Conservation (phyloP, 2,113 vertebrate genomes). For the Gadus macrocephalus region DNA sequence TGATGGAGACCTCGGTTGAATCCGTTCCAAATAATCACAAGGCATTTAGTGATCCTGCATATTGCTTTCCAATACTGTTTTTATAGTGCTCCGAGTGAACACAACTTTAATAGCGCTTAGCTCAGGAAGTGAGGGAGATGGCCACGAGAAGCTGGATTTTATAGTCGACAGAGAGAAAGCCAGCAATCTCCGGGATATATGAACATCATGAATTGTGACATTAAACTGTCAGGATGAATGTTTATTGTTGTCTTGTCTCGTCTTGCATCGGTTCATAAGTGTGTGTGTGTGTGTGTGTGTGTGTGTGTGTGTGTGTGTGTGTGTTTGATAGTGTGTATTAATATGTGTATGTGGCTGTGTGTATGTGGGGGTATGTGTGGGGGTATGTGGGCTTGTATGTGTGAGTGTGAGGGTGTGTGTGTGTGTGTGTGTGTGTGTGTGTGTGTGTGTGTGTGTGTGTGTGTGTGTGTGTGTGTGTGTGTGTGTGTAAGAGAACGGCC, state of each 20-base stretch:
- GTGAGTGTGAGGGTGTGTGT: constrained; percentile 6
- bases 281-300: constrained; percentile 8
- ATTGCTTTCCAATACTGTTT: background rate
- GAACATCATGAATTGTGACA: constrained; percentile 60
- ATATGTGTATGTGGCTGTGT: background rate
- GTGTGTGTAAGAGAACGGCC: background rate
- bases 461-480: background rate
- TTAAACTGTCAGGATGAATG: constrained; percentile 54
- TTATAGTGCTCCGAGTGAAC: constrained; percentile 22
- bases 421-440: background rate
- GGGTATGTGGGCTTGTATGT: background rate
- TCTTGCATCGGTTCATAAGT: constrained; percentile 14
- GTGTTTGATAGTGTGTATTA: constrained; percentile 3
- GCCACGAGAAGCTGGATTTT: constrained; percentile 39
- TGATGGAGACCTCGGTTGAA: too few relatives aligned
- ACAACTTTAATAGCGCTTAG: constrained; percentile 27
- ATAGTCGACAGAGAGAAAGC: constrained; percentile 38
- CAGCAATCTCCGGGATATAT: constrained; percentile 39
- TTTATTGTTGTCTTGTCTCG: constrained; percentile 15
- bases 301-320: constrained; percentile 15
- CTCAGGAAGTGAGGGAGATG: constrained; percentile 30
- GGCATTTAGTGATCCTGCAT: too few relatives aligned
- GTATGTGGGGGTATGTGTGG: background rate
- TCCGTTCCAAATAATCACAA: too few relatives aligned
- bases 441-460: background rate